Conservation (phyloP, 2,888 invertebrate genomes). For the Xestia c-nigrum region DNA sequence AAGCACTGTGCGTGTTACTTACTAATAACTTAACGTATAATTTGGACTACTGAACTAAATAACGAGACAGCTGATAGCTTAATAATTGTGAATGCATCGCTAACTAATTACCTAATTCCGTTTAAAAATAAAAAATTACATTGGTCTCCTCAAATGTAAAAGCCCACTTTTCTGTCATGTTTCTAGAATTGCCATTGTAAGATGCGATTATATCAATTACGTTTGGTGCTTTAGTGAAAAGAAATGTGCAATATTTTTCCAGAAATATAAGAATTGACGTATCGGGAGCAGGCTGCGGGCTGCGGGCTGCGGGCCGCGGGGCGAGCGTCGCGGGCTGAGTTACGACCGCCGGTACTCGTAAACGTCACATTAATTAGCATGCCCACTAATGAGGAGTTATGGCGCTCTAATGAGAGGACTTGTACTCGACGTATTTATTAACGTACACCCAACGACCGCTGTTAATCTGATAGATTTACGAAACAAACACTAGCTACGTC, state of each 20-base stretch:
- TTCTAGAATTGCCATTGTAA: constrained; percentile 27
- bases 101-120: constrained; percentile 18
- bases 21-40: constrained; percentile 39
- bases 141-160: constrained; percentile 5
- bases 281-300: constrained; percentile 59
- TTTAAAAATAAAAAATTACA: constrained; percentile 14
- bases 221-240: constrained; percentile 59
- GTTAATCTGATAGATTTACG: constrained; percentile 73
- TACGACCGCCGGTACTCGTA: constrained; percentile 84
- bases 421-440: constrained; percentile 81
- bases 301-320: constrained; percentile 56
- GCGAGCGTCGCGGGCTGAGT: constrained; percentile 65
- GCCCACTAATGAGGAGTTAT: constrained; percentile 90
- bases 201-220: constrained; percentile 65
- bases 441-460: constrained; percentile 58
- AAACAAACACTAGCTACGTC: constrained; percentile 38
- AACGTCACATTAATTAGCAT: constrained; percentile 90
- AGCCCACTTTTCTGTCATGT: constrained; percentile 4
- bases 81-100: constrained; percentile 24
- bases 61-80: constrained; percentile 21
- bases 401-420: constrained; percentile 89
- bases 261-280: constrained; percentile 65
- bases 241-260: constrained; percentile 57
- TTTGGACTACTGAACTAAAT: constrained; percentile 25
- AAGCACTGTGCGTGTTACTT: constrained; percentile 32